Evolutionary conservation across 2,888 invertebrate genomes (phyloP), one percentile per base, ranked within the genome.

Genomic region (Nasonovia ribisnigri): DNA sequence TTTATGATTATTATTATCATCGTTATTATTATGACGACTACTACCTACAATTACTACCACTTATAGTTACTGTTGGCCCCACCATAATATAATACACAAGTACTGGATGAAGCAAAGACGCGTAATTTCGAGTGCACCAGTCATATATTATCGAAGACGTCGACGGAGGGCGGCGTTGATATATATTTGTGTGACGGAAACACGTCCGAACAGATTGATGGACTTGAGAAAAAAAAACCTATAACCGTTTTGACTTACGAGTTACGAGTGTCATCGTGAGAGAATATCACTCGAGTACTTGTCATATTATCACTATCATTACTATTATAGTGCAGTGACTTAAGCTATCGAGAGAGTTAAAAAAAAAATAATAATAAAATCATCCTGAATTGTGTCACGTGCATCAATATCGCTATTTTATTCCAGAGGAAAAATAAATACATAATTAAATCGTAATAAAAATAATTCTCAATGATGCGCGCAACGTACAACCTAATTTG

Each of bases 251-350:
- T 10, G 93, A 57, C 89, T 89, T 46, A 84, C 57, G 89, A 89
- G 89, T 89, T 46, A 84, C 57, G 84, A 89, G 93, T 93, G 93
- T 93, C 93, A 57, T 57, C 93, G 84, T 77, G 93, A 89, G 93
- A 93, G 36, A 84, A 89, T 89, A 93, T 84, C 84, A 43, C 92
- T 88, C 16, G 43, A 92, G 92, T 92, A 48, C 92, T 67, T 89
- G 89, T 92, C 77, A 89, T 89, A 84, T 92, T 84, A 84, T 92
- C 46, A 92, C 26, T 43, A 42, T 91, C 13, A 29, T 42, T 54
- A 42, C 43, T 13, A 29, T 29, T 88, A 57, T 89, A 8, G 67
- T 90, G 36, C 77, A 77, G 54, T 42, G 48, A 92, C 42, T 92
- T 88, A 36, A 88, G 51, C 42, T 87, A 48, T 91, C 24, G 42